Base-by-base conservation (phyloP, 2,113 vertebrate genomes). In the Ciconia boyciana region DNA sequence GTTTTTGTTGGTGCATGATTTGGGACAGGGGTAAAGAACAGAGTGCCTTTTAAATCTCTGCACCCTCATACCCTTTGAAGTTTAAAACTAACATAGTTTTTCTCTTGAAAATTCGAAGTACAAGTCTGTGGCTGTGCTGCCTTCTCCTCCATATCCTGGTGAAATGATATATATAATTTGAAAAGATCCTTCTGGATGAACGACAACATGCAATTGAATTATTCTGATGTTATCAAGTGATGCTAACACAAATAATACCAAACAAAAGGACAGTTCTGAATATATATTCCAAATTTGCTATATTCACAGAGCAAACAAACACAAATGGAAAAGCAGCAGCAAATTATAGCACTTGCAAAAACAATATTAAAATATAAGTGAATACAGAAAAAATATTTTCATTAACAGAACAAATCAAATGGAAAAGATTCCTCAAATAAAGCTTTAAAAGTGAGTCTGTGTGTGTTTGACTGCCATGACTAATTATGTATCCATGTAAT, bases 401-500 rank as follows among this genome's bases (percentile, higher is more conserved):
- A 98, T 98, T 98, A 98, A 98, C 97, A 97, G 98, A 98, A 98
- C 98, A 98, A 98, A 98, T 98, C 97, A 98, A 98, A 98, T 95
- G 97, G 97, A 98, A 98, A 98, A 98, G 97, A 98, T 98, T 98
- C 94, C 93, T 98, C 97, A 98, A 98, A 98, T 98, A 98, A 98
- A 98, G 98, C 97, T 98, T 98, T 98, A 98, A 98, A 98, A 98
- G 96, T 97, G 96, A 98, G 97, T 87, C 97, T 98, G 93, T 98
- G 97, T 98, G 98, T 98, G 97, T 98, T 98, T 98, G 98, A 97
- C 97, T 98, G 97, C 97, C 96, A 98, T 98, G 97, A 98, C 98
- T 98, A 98, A 99, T 99, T 99, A 98, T 98, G 98, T 98, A 98
- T 97, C 98, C 97, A 98, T 98, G 98, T 98, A 98, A 98, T 98